Base-by-base conservation (phyloP, 2,113 vertebrate species). In the Struthidea cinerea region DNA sequence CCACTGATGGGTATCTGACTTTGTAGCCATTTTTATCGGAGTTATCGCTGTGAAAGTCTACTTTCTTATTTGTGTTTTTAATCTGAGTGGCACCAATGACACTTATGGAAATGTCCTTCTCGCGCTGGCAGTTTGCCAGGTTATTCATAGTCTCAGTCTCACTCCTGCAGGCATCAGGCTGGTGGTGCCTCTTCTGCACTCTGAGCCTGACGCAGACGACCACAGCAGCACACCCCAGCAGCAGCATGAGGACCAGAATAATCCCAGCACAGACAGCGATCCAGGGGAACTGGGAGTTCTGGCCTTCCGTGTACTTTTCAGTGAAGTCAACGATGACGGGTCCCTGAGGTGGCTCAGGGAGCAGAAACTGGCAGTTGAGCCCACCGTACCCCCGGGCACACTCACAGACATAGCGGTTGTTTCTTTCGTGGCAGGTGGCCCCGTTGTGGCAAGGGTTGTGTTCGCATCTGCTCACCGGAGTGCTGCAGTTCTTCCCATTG, bases 81-180 rank as follows among this genome's bases (percentile, higher is more conserved):
- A 99, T 98, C 91, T 99, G 99, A 6, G 98, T 98, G 61, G 99
- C 96, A 92, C 98, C 98, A 24, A 99, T 98, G 91, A 99, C 98
- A 89, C 98, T 98, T 57, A 99, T 96, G 5, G 98, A 98, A 88
- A 99, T 96, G 96, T 99, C 99, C 96, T 99, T 99, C 94, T 99
- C 99, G 0, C 98, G 98, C 70, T 99, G 99, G 96, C 99, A 98
- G 93, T 98, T 99, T 30, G 99, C 98, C 95, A 99, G 96, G 97
- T 99, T 99, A 97, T 99, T 99, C 99, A 99, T 99, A 88, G 99
- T 99, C 96, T 99, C 99, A 0, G 98, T 98, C 97, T 99, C 99
- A 1, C 98, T 98, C 65, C 98, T 98, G 95, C 97, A 98, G 18
- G 96, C 87, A 19, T 99, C 99, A 1, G 98, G 94, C 3, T 97